Conservation (phyloP, 2,113 vertebrate species). For the Enhydra lutris region DNA sequence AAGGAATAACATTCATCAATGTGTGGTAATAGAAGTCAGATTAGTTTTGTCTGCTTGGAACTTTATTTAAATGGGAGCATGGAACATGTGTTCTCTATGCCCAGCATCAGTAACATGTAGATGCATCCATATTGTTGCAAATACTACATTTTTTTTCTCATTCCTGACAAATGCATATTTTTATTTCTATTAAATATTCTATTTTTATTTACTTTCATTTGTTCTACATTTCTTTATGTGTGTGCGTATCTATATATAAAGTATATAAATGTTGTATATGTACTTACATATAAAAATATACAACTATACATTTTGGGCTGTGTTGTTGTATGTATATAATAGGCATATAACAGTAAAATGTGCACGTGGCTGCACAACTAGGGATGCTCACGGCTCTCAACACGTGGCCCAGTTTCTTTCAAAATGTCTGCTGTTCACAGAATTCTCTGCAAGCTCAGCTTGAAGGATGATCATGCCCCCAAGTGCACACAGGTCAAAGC, state of each 20-base stretch:
- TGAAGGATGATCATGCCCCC: constrained; percentile 81
- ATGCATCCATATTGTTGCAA: not conserved
- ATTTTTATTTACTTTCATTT: not conserved
- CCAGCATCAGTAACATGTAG: not conserved
- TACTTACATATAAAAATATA: not conserved
- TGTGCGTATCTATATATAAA: not conserved
- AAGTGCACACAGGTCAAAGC: constrained; percentile 77
- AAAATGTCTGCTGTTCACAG: constrained; percentile 84
- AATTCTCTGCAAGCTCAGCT: constrained; percentile 82
- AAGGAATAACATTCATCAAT: not conserved
- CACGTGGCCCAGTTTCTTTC: constrained; percentile 60
- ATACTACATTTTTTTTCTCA: not conserved
- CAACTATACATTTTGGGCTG: not conserved
- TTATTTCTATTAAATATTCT: too few relatives aligned
- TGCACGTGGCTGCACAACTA: not conserved
- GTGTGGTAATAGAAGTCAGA: not conserved
- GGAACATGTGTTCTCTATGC: not conserved
- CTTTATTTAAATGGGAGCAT: not conserved
- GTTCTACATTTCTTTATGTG: not conserved
- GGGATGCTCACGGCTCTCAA: not conserved
- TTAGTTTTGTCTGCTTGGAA: not conserved
- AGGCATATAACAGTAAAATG: not conserved
- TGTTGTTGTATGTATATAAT: not conserved
- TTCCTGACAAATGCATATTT: not conserved
- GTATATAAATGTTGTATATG: not conserved